phyloP scores from a whole-genome alignment of 2,888 invertebrate genomes.

The Alsophila aescularia region DNA sequence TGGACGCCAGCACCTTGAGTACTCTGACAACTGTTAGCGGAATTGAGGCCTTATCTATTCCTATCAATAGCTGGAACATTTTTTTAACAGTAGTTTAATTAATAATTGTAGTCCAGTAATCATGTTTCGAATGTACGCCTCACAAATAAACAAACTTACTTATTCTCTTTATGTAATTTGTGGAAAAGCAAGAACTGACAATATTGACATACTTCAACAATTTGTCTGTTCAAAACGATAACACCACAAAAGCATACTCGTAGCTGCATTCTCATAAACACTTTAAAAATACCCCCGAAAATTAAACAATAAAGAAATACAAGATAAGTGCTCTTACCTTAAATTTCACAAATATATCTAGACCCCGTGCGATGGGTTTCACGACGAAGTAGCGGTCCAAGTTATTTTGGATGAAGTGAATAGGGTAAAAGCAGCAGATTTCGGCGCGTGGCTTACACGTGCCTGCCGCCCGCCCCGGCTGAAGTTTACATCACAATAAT shows the following conservation, averaged over 20 bases:
- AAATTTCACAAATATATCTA: constrained; percentile 32
- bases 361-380: constrained; percentile 20
- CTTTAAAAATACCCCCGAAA: constrained; percentile 55
- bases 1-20: no score
- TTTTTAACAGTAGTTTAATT: no score
- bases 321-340: constrained; percentile 57
- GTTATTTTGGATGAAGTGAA: constrained; percentile 21
- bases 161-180: no score
- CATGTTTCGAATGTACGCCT: no score
- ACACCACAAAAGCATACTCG: constrained; percentile 28
- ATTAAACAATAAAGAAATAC: constrained; percentile 65
- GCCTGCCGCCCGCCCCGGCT: constrained; percentile 50
- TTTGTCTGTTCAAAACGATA: constrained; percentile 19
- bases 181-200: background rate
- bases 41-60: no score
- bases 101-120: no score
- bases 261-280: constrained; percentile 55
- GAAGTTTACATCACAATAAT: constrained; percentile 70
- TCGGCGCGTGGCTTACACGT: constrained; percentile 68
- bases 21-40: no score
- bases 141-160: no score
- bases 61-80: no score
- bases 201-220: background rate
- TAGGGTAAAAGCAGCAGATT: constrained; percentile 56
- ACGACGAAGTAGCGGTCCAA: constrained; percentile 26